A percentile compares a stretch with the other conserved stretches of the same genome.
Conservation (phyloP, 2,113 vertebrate genomes). For the Periophthalmus modestus region DNA sequence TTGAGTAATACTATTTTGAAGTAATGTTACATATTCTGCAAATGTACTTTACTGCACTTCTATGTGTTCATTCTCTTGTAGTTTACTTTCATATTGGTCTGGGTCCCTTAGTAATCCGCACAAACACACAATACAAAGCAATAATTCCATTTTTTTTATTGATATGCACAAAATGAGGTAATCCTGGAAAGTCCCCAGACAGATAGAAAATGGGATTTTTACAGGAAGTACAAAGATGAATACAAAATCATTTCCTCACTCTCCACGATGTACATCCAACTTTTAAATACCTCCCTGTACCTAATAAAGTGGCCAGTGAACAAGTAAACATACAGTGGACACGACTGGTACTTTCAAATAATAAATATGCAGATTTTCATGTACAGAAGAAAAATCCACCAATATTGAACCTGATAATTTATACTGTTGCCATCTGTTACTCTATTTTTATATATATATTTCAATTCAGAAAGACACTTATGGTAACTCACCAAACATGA, state of each 20-base stretch:
- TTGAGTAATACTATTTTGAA: too few species aligned
- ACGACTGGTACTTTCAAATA: neutral
- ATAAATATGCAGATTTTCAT: neutral
- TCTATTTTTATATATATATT: too few species aligned
- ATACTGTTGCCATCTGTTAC: too few species aligned
- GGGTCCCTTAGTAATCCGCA: neutral
- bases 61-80: too few species aligned
- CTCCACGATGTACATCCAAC: neutral
- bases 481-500: neutral
- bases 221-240: neutral
- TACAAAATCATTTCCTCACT: neutral
- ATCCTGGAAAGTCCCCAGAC: constrained; percentile 14
- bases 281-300: neutral
- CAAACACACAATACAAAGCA: constrained; percentile 16
- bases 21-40: too few species aligned
- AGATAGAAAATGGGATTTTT: neutral
- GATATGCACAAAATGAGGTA: constrained; percentile 27
- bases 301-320: neutral
- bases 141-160: constrained; percentile 37
- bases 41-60: too few species aligned
- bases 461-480: neutral
- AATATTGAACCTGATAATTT: too few species aligned
- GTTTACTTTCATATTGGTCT: too few species aligned
- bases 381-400: neutral
- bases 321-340: neutral